These are phyloP conservation scores for Champsocephalus gunnari DNA, from an alignment of 2,797 vertebrate species.

Conservation along the genomic window DNA sequence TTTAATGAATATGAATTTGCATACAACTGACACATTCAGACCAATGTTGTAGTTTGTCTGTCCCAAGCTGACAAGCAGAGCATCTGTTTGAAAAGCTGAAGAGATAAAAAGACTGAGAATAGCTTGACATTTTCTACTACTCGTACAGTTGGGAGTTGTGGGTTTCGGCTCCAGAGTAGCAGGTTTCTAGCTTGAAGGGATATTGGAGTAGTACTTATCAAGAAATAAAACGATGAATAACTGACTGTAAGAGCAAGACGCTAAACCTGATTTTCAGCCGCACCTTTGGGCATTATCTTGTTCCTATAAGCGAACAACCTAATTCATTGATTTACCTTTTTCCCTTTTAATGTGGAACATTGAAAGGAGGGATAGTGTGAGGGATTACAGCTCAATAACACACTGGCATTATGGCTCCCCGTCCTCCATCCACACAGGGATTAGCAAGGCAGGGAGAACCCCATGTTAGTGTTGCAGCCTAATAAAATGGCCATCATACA, in stretches of 20 bases:
- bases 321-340: constrained; percentile 49
- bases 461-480: constrained; percentile 54
- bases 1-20: constrained; percentile 65
- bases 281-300: constrained; percentile 50
- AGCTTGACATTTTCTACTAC: constrained; percentile 11
- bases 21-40: constrained; percentile 53
- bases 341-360: constrained; percentile 48
- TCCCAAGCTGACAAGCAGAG: constrained; percentile 45
- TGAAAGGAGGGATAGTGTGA: constrained; percentile 44
- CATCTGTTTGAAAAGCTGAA: constrained; percentile 59
- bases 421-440: constrained; percentile 61
- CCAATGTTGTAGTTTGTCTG: constrained; percentile 35
- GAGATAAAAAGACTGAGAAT: constrained; percentile 43
- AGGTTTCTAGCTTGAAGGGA: constrained; percentile 39
- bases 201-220: constrained; percentile 28
- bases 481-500: constrained; percentile 74
- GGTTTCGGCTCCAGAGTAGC: constrained; percentile 21
- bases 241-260: constrained; percentile 16
- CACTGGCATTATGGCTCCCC: constrained; percentile 47
- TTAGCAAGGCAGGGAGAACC: constrained; percentile 59
- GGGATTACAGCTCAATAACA: constrained; percentile 71
- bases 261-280: constrained; percentile 7
- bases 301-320: constrained; percentile 25
- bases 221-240: constrained; percentile 48
- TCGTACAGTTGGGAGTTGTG: constrained; percentile 37